Evolutionary conservation across 2,797 vertebrate genomes (phyloP).

Genomic region (Danio kyathit): DNA sequence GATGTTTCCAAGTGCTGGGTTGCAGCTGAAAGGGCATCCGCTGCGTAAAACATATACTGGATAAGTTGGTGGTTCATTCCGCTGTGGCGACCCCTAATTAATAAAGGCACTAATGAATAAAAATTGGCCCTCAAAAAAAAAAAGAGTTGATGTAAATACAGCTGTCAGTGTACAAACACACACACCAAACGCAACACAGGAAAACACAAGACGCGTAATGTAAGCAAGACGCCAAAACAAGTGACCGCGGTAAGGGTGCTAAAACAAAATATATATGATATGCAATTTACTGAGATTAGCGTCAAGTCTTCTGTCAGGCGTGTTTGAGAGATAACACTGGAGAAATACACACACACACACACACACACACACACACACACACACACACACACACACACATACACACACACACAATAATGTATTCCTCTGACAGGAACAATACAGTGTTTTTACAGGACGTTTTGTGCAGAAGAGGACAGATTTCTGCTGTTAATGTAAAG

Average conservation of each 20-base stretch:
- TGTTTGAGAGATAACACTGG: constrained; percentile 50
- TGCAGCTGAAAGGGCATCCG: too few relatives aligned
- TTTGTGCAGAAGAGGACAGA: constrained; percentile 21
- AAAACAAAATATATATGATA: constrained; percentile 51
- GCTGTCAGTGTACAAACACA: constrained; percentile 63
- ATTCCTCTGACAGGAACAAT: constrained; percentile 14
- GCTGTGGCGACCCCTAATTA: too few relatives aligned
- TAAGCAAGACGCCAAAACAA: constrained; percentile 60
- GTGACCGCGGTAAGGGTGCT: constrained; percentile 59
- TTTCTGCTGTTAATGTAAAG: neutral
- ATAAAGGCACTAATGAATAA: too few relatives aligned
- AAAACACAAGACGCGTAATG: constrained; percentile 32
- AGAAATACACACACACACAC: too few relatives aligned
- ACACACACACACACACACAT: too few relatives aligned
- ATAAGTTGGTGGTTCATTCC: too few relatives aligned
- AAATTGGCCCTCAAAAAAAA: too few relatives aligned
- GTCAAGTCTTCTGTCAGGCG: constrained; percentile 71
- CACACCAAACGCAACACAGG: constrained; percentile 48
- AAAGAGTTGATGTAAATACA: constrained; percentile 53
- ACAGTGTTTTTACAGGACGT: constrained; percentile 25
- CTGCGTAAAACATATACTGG: too few relatives aligned
- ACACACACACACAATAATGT: neutral
- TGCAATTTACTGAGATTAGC: constrained; percentile 75
- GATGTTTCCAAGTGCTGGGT: too few relatives aligned
- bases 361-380: too few relatives aligned